Percentiles rank a stretch among this genome's conserved stretches.
Evolutionary conservation across 2,797 vertebrate species (phyloP).

Genomic region (Miopithecus talapoin): DNA sequence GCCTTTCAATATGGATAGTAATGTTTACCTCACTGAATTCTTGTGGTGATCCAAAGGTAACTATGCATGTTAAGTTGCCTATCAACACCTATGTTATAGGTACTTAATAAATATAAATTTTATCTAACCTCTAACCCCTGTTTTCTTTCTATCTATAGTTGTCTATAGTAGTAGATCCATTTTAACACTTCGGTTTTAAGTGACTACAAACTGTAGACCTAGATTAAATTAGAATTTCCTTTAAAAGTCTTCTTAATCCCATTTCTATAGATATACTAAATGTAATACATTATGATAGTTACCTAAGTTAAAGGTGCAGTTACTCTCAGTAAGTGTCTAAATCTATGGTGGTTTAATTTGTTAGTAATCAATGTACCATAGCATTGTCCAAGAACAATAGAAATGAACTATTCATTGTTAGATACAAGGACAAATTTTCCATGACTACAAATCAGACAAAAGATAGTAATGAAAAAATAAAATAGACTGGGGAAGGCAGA

Average conservation of each 20-base stretch:
- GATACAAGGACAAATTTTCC: background rate
- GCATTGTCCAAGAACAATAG: background rate
- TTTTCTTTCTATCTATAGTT: background rate
- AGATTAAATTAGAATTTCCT: background rate
- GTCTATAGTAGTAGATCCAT: background rate
- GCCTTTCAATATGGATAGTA: background rate
- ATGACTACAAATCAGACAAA: background rate
- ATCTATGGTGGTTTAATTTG: background rate
- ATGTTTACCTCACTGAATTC: background rate
- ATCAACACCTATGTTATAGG: background rate
- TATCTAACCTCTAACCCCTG: background rate
- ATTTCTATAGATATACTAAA: background rate
- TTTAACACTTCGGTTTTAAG: slow-evolving; percentile 1
- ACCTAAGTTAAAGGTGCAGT: background rate
- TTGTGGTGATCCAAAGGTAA: background rate
- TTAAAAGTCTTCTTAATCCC: background rate
- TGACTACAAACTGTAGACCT: background rate
- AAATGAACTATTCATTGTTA: background rate
- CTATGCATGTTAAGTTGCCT: background rate
- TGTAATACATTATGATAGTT: background rate
- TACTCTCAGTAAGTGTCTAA: background rate
- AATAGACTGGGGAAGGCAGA: background rate
- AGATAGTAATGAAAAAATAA: background rate
- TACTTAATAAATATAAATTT: background rate
- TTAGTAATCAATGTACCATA: background rate